These are phyloP conservation scores for Hartigia nigra DNA, from an alignment of 2,888 invertebrate genomes.

Conservation along the genomic window DNA sequence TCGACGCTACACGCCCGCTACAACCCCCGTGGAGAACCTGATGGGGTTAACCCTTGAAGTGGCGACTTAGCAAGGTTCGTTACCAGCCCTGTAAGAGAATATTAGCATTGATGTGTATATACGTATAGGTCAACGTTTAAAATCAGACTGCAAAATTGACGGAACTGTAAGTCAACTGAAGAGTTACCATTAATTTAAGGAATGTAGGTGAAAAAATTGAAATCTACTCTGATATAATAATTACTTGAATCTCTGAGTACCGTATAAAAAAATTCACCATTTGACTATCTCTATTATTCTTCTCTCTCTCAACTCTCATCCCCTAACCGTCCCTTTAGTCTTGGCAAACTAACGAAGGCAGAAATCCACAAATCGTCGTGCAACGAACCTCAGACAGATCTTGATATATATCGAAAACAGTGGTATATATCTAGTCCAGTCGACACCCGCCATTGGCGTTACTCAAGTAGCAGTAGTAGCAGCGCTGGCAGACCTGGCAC, in stretches of 20 bases:
- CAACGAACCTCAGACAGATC: conserved; percentile 42
- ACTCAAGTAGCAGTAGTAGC: neutral
- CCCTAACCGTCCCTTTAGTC: neutral
- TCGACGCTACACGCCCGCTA: conserved; percentile 8
- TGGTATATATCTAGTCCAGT: conserved; percentile 31
- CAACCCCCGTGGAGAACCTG: conserved; percentile 3
- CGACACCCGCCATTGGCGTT: conserved; percentile 20
- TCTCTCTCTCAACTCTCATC: neutral
- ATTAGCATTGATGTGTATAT: neutral
- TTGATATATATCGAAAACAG: conserved; percentile 42
- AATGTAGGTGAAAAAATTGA: neutral
- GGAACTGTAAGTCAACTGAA: neutral
- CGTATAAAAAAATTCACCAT: neutral
- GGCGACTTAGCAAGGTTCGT: conserved; percentile 3
- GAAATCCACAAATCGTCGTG: conserved; percentile 38
- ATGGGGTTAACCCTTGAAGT: conserved; percentile 10
- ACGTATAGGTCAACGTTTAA: neutral
- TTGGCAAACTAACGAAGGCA: conserved; percentile 4
- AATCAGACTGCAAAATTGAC: too few species aligned
- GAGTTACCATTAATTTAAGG: neutral
- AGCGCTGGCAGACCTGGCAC: neutral
- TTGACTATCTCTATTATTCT: neutral
- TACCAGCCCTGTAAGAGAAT: neutral
- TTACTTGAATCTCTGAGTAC: neutral
- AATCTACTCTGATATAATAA: neutral